Conservation (phyloP, 2,797 vertebrate genomes). For the Schizopygopsis malacanthus region DNA sequence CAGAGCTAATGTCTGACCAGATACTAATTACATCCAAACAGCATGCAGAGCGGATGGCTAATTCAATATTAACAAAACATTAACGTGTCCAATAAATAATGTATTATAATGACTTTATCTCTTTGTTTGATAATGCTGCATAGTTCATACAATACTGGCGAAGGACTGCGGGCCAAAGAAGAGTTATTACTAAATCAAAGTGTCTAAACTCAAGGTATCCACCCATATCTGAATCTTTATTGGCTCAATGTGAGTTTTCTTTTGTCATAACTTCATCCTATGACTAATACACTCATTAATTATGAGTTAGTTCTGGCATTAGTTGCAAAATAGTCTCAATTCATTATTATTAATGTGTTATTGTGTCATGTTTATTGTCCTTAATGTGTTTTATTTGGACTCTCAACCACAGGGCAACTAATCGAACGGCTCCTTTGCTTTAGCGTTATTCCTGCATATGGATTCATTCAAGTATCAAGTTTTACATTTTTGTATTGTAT, state of each 20-base stretch:
- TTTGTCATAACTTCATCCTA: slow-evolving; percentile 19
- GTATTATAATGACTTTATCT: slow-evolving; percentile 67
- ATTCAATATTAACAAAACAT: slow-evolving; percentile 12
- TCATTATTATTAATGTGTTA: not conserved
- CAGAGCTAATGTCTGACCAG: slow-evolving; percentile 2
- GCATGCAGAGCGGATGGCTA: slow-evolving; percentile 4
- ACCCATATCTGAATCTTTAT: slow-evolving; percentile 12
- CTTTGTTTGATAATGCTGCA: slow-evolving; percentile 70
- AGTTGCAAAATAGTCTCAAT: slow-evolving; percentile 9
- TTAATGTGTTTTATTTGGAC: slow-evolving; percentile 45
- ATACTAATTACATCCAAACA: slow-evolving; percentile 20
- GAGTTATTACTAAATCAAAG: slow-evolving; percentile 73
- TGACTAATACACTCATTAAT: slow-evolving; percentile 1
- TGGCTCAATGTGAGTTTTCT: not conserved
- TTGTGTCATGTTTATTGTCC: not conserved
- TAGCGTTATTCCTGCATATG: slow-evolving; percentile 52
- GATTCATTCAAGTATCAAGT: not conserved
- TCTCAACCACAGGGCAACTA: slow-evolving; percentile 54
- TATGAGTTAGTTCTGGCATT: not conserved
- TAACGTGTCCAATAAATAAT: slow-evolving; percentile 22
- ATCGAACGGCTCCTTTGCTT: slow-evolving; percentile 53
- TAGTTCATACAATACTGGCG: slow-evolving; percentile 81
- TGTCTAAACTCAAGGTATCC: slow-evolving; percentile 75
- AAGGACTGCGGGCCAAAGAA: slow-evolving; percentile 67
- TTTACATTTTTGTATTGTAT: not conserved